phyloP scores from a whole-genome alignment of 1,140 invertebrate genomes.

The Drosophila watanabei region DNA sequence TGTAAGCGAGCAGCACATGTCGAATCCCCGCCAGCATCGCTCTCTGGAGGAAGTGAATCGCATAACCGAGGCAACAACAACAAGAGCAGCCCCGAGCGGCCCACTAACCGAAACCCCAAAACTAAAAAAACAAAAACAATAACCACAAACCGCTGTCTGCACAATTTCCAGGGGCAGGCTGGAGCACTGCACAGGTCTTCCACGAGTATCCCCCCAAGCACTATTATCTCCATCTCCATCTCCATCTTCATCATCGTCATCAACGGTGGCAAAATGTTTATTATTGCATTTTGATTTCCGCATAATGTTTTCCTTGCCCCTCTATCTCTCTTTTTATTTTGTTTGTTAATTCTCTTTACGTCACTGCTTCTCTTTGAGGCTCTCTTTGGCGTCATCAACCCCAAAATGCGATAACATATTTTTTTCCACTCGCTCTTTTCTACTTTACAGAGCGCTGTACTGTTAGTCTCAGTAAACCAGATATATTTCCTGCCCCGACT shows the following conservation, averaged over 20 bases:
- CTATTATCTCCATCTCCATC: constrained; percentile 49
- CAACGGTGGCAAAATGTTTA: constrained; percentile 61
- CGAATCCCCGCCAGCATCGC: constrained; percentile 51
- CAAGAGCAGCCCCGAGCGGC: constrained; percentile 57
- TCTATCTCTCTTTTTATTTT: constrained; percentile 8
- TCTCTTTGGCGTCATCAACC: constrained; percentile 33
- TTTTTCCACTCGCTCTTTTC: constrained; percentile 21
- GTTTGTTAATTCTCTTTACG: constrained; percentile 1
- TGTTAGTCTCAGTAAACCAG: constrained; percentile 10
- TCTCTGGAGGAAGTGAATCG: constrained; percentile 64
- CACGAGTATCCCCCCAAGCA: constrained; percentile 34
- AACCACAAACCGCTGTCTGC: constrained; percentile 61
- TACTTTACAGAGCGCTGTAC: constrained; percentile 18
- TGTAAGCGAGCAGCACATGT: constrained; percentile 58
- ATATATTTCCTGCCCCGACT: not conserved
- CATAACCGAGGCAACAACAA: constrained; percentile 31
- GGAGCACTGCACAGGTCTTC: constrained; percentile 35
- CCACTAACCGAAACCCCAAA: constrained; percentile 78
- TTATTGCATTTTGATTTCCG: constrained; percentile 82
- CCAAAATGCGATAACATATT: not conserved
- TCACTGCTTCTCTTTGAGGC: constrained; percentile 9
- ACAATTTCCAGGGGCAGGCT: constrained; percentile 14
- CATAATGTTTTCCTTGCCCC: constrained; percentile 53
- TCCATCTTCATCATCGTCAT: constrained; percentile 51
- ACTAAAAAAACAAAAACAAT: constrained; percentile 56